Base-by-base conservation (phyloP, 37 sponge, comb jelly and placozoan species). In the Beroe forskalii region DNA sequence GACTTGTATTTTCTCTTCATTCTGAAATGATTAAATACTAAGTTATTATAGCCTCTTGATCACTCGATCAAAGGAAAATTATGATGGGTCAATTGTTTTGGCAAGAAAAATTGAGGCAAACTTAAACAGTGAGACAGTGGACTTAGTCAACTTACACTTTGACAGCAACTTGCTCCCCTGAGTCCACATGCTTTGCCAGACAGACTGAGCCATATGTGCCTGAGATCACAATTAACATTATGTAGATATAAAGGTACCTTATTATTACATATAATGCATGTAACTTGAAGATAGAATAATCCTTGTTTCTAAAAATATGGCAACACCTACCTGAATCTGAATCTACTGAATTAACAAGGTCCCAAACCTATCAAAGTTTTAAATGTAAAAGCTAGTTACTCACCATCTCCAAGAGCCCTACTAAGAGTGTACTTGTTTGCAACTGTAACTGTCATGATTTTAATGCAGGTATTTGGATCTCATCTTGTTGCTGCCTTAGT, bases 191-290 rank as follows among this genome's bases (percentile, higher is more conserved):
- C 67, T 93, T 94, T 37, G 96, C 98, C 40, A 96, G 91, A 43
- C 76, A 91, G 22, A 97, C 98, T 25, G 91, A 91, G 17, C 98
- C 98, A 64, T 91, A 97, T 0, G 98, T 96, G 0, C 98, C 97
- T 63, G 66, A 28, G 66, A 55, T 55, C 9, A 55, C 14, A 55
- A 55, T 19, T 55, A 55, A 19, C 14, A 55, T 55, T 55, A 19
- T 19, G 2, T 28, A 63, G 4, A n/a, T 23, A 63, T 4, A 6
- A 63, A 63, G 9, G n/a, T n/a, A n/a, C n/a, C n/a, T n/a, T n/a
- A n/a, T n/a, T 20, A 63, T 55, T 55, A 55, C 60, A 55, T 19
- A 55, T 19, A 55, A 17, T 55, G 17, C 60, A 55, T 55, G 60
- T 55, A 17, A 55, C 17, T 55, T 17, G 17, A 19, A 55, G 17